Base-by-base conservation (phyloP, 2,113 vertebrate genomes). In the Dicrurus megarhynchus region DNA sequence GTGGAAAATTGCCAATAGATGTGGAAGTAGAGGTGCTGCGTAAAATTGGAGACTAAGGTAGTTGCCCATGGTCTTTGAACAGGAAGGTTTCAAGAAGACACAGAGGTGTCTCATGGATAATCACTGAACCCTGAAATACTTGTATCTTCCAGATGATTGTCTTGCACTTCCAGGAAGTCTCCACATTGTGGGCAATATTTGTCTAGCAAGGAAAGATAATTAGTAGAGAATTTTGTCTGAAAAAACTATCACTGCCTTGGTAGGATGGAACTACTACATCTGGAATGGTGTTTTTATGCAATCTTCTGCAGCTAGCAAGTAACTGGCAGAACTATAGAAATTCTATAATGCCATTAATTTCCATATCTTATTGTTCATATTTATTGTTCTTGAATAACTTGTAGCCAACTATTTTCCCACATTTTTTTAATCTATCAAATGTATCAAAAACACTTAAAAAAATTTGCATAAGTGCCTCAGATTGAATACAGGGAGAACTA, bases 311-410 rank as follows among this genome's bases (percentile, higher is more conserved):
- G 42, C 57, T 81, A 41, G 19, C 20, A 78, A 73, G 17, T 39
- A 73, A 33, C 37, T 70, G 53, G 19, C 68, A 95, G 74, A 84
- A 87, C 67, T 53, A 59, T 3, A 53, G 28, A 16, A 52, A n/a
- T 60, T 65, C 68, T 56, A 24, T 42, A 56, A 15, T 30, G 30
- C 9, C 35, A 68, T 57, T 57, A 42, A 56, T 32, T 65, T 69
- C 35, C 3, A 23, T 49, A 69, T 70, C 42, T 78, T 44, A 44
- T 33, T 60, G 18, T 39, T 69, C 0, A 0, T 39, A 69, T 93
- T 96, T 69, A 96, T 71, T 63, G 28, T 39, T 74, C 44, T 42
- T 96, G 28, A 96, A 93, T 74, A 79, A 93, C 91, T 93, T 81
- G 59, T 50, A 33, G n/a, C 3, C 10, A 57, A 35, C 53, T 81